phyloP scores from a whole-genome alignment of 2,113 vertebrate genomes.

The Oxygymnocypris stewartii region DNA sequence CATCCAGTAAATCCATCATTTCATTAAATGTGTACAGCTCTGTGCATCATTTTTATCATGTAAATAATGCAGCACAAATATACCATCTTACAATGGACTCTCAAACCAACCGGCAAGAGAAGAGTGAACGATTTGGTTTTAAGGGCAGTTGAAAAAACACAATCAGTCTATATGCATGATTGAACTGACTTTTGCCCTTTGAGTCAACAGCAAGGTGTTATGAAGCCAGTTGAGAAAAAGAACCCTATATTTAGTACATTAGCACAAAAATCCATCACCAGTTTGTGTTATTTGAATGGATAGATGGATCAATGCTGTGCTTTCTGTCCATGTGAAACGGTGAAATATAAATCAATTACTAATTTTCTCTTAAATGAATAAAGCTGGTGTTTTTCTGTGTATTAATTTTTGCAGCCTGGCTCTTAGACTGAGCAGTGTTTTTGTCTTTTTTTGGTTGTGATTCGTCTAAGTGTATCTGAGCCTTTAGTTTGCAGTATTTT shows the following conservation, averaged over 20 bases:
- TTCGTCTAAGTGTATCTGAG: neutral
- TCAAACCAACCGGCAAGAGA: neutral
- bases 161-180: conserved; percentile 22
- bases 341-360: conserved; percentile 45
- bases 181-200: conserved; percentile 1
- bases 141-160: conserved; percentile 3
- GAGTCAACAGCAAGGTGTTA: conserved; percentile 41
- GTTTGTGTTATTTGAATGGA: conserved; percentile 47
- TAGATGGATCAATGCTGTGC: conserved; percentile 22
- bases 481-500: neutral
- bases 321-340: neutral
- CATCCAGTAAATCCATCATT: neutral
- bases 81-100: neutral
- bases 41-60: neutral
- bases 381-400: neutral
- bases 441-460: neutral
- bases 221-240: conserved; percentile 4
- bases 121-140: neutral
- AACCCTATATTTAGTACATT: neutral
- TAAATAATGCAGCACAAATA: neutral
- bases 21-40: neutral
- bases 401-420: neutral
- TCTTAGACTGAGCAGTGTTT: neutral
- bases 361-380: conserved; percentile 4
- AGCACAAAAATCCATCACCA: conserved; percentile 32